phyloP scores from a whole-genome alignment of 2,888 invertebrate genomes.

The Chaitophorus viminalis region DNA sequence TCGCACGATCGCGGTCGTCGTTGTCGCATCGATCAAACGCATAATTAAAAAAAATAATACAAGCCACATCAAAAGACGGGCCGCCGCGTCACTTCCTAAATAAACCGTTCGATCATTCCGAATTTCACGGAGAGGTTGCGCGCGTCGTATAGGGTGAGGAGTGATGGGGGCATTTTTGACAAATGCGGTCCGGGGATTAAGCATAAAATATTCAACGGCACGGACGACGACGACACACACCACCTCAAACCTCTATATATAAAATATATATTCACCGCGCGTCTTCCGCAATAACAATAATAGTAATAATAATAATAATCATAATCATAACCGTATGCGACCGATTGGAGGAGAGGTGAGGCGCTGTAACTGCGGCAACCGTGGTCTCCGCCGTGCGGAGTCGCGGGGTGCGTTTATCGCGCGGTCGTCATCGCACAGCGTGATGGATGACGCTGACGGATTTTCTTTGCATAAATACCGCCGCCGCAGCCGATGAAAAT shows the following conservation, averaged over 20 bases:
- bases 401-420: slow-evolving; percentile 16
- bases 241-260: background rate
- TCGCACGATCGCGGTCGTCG: slow-evolving; percentile 47
- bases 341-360: background rate
- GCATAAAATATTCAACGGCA: slow-evolving; percentile 61
- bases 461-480: slow-evolving; percentile 46
- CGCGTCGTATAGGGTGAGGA: background rate
- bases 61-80: slow-evolving; percentile 30
- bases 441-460: slow-evolving; percentile 55
- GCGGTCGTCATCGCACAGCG: slow-evolving; percentile 22
- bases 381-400: background rate
- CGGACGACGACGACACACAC: slow-evolving; percentile 47
- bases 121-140: slow-evolving; percentile 42
- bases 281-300: slow-evolving; percentile 7
- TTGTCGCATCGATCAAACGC: slow-evolving; percentile 55
- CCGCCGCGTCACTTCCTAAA: slow-evolving; percentile 41
- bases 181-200: slow-evolving; percentile 58
- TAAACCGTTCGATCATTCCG: slow-evolving; percentile 57
- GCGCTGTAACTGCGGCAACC: background rate
- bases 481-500: background rate
- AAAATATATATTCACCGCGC: background rate
- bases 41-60: slow-evolving; percentile 46
- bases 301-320: slow-evolving; percentile 27
- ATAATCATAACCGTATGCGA: background rate
- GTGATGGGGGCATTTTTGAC: slow-evolving; percentile 42